Evolutionary conservation across 1,140 invertebrate genomes (phyloP).

Genomic region (Portunus trituberculatus): DNA sequence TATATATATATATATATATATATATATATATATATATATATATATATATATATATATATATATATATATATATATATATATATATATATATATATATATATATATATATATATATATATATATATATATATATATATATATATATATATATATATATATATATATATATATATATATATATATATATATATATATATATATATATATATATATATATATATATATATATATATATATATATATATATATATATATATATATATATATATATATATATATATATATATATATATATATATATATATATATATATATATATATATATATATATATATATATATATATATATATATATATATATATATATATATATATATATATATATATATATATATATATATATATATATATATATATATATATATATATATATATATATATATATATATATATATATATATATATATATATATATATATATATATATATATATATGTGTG

Average conservation of each 20-base stretch:
- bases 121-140: neutral
- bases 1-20: neutral
- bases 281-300: no score
- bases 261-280: no score
- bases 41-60: neutral
- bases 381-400: neutral
- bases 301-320: no score
- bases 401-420: neutral
- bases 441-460: neutral
- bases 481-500: neutral
- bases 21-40: neutral
- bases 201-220: slow-evolving; percentile 26
- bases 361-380: neutral
- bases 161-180: slow-evolving; percentile 27
- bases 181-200: neutral
- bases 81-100: neutral
- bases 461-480: neutral
- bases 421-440: neutral
- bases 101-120: slow-evolving; percentile 10
- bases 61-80: neutral
- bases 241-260: no score
- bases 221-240: neutral
- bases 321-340: no score
- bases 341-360: no score
- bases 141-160: slow-evolving; percentile 10